Evolutionary conservation across 2,113 vertebrate species (phyloP).

Genomic region (Cryptotis parvus): DNA sequence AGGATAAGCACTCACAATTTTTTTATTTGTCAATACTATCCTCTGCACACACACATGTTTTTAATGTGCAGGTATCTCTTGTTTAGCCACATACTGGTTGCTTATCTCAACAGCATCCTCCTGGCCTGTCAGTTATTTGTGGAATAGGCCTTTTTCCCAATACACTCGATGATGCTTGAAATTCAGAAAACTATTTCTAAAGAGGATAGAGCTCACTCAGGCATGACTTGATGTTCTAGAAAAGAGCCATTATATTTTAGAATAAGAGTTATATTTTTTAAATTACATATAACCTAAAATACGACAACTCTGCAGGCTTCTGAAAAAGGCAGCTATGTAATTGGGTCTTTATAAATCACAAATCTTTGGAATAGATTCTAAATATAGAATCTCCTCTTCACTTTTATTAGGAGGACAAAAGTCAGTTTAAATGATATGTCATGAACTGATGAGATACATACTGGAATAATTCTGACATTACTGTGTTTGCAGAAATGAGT

Average conservation of each 20-base stretch:
- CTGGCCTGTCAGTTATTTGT: background rate
- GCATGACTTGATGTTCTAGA: background rate
- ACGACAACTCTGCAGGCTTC: background rate
- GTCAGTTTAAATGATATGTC: slow-evolving; percentile 5
- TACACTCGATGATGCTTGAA: background rate
- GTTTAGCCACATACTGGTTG: background rate
- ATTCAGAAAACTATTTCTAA: slow-evolving; percentile 25
- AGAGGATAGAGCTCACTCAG: background rate
- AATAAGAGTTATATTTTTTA: slow-evolving; percentile 41
- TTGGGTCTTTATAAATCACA: background rate
- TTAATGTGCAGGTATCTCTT: background rate
- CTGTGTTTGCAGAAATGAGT: background rate
- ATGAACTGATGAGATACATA: background rate
- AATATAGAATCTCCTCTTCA: slow-evolving; percentile 40
- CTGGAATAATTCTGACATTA: background rate
- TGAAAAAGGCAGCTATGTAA: background rate
- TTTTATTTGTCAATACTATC: background rate
- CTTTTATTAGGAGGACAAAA: background rate
- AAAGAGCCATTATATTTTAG: slow-evolving; percentile 52
- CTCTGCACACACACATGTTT: background rate
- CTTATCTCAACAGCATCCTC: background rate
- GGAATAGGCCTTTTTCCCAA: background rate
- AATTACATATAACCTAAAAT: background rate
- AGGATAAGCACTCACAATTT: background rate
- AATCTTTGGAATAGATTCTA: slow-evolving; percentile 40